phyloP scores from a whole-genome alignment of 2,888 invertebrate genomes.

The Andrena bucephala region DNA sequence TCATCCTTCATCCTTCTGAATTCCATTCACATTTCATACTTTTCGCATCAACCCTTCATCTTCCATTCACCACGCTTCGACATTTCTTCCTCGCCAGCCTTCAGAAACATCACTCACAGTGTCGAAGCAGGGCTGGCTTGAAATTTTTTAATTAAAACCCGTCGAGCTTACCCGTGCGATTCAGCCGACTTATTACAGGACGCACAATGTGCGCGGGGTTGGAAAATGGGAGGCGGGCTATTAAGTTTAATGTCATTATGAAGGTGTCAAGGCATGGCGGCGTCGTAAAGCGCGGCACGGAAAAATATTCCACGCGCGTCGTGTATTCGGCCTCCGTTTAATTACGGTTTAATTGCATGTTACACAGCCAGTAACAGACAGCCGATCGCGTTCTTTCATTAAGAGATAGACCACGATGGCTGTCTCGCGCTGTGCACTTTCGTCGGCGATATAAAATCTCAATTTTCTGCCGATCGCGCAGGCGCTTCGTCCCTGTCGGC shows the following conservation, averaged over 20 bases:
- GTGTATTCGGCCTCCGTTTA: conserved; percentile 53
- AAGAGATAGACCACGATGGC: conserved; percentile 39
- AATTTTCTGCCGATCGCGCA: conserved; percentile 26
- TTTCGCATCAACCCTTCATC: too few species aligned
- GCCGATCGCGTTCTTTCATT: conserved; percentile 61
- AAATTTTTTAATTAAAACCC: conserved; percentile 59
- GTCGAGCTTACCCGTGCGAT: conserved; percentile 20
- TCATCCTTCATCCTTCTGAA: too few species aligned
- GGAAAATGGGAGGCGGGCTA: conserved; percentile 41
- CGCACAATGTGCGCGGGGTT: conserved; percentile 37
- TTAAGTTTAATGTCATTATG: conserved; percentile 66
- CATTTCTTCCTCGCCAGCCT: too few species aligned
- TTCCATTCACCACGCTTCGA: too few species aligned
- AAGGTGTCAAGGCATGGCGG: conserved; percentile 56
- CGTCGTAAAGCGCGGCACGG: conserved; percentile 27
- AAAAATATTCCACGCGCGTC: conserved; percentile 59
- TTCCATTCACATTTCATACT: too few species aligned
- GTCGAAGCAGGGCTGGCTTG: conserved; percentile 29
- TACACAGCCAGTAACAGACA: conserved; percentile 46
- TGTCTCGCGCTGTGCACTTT: background rate
- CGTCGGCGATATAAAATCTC: conserved; percentile 29
- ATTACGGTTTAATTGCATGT: conserved; percentile 69
- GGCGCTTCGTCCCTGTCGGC: background rate
- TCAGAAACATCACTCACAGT: too few species aligned
- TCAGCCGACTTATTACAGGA: conserved; percentile 42